phyloP scores from a whole-genome alignment of 2,797 vertebrate species.

The Syncerus caffer region DNA sequence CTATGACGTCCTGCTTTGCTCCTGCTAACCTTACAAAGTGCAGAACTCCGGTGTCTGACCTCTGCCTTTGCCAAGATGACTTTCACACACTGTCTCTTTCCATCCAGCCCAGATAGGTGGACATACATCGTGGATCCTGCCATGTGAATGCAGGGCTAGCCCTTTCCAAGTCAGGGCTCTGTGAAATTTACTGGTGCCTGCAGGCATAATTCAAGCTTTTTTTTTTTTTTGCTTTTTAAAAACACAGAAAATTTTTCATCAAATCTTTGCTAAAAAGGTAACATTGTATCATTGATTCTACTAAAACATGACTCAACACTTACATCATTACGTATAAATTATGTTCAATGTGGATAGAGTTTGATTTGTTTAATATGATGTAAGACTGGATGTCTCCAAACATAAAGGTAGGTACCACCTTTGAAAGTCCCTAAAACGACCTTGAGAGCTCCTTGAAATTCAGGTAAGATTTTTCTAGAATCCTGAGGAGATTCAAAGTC shows the following conservation, averaged over 20 bases:
- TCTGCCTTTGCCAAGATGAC: neutral
- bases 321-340: neutral
- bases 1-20: neutral
- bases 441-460: neutral
- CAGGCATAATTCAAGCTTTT: neutral
- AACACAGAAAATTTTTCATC: neutral
- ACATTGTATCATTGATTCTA: neutral
- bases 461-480: neutral
- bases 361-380: neutral
- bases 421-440: neutral
- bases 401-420: neutral
- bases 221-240: neutral
- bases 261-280: neutral
- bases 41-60: neutral
- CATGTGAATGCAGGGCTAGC: neutral
- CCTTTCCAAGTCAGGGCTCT: neutral
- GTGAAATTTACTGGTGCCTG: neutral
- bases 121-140: accelerated
- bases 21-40: neutral
- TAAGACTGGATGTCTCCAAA: neutral
- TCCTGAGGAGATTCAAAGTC: neutral
- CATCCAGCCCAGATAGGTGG: neutral
- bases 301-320: neutral
- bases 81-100: neutral
- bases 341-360: neutral